A percentile compares a stretch with the other conserved stretches of the same genome.
phyloP scores from a whole-genome alignment of 2,797 vertebrate genomes.

The Setipinna tenuifilis region DNA sequence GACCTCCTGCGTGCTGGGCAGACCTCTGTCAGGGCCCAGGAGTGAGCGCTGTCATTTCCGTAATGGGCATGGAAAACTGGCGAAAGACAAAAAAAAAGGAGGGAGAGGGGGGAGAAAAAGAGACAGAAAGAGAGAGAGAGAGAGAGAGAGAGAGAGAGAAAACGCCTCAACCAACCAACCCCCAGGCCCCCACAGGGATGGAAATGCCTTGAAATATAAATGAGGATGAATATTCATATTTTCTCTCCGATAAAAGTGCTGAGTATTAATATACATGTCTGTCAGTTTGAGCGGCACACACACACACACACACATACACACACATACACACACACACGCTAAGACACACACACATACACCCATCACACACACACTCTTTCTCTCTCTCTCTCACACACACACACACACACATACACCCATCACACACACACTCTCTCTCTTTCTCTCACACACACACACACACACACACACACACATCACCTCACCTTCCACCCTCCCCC shows the following conservation, averaged over 20 bases:
- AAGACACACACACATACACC: background rate
- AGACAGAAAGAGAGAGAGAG: background rate
- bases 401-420: too few relatives aligned
- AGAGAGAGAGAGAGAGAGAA: background rate
- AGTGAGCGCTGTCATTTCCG: conserved; percentile 98
- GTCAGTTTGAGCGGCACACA: conserved; percentile 80
- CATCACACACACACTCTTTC: too few relatives aligned
- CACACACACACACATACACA: conserved; percentile 11
- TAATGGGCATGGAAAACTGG: conserved; percentile 95
- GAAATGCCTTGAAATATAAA: conserved; percentile 99
- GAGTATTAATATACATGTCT: conserved; percentile 99
- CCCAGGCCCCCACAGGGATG: conserved; percentile 86
- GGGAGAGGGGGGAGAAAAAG: background rate
- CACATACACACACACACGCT: background rate
- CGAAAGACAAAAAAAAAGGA: conserved; percentile 78
- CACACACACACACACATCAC: too few relatives aligned
- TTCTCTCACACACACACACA: too few relatives aligned
- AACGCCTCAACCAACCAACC: conserved; percentile 37
- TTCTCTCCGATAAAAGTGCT: conserved; percentile 86
- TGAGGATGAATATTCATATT: conserved; percentile 99
- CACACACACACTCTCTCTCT: too few relatives aligned
- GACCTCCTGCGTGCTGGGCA: conserved; percentile 91
- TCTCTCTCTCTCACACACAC: too few relatives aligned
- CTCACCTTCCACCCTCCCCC: conserved; percentile 5
- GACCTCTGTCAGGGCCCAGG: conserved; percentile 98